Evolutionary conservation across 2,888 invertebrate genomes (phyloP).

Genomic region (Crematogaster levior): DNA sequence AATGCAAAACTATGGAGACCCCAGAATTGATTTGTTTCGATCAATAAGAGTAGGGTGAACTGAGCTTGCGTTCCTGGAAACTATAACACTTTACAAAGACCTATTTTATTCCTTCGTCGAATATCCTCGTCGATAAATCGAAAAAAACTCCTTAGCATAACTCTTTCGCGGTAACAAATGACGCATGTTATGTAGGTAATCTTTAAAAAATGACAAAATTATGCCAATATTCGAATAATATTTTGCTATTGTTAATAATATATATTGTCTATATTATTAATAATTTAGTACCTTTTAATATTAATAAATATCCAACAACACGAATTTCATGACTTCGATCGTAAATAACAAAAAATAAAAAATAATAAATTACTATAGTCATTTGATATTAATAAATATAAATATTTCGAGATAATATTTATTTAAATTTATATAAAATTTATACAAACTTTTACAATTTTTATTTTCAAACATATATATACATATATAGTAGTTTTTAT

Average conservation of each 20-base stretch:
- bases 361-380: not conserved
- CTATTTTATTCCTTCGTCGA: conserved; percentile 21
- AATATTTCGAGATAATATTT: too few relatives aligned
- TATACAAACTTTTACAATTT: not conserved
- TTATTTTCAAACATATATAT: not conserved
- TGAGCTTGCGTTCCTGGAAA: conserved; percentile 9
- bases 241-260: not conserved
- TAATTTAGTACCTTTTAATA: not conserved
- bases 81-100: conserved; percentile 9
- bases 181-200: not conserved
- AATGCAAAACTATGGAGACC: not conserved
- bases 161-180: not conserved
- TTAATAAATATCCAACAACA: not conserved
- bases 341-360: not conserved
- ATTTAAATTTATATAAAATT: not conserved
- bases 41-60: conserved; percentile 1
- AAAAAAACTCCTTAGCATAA: too few relatives aligned
- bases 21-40: conserved; percentile 32
- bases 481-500: not conserved
- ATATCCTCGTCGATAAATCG: conserved; percentile 33
- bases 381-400: not conserved
- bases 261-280: too few relatives aligned
- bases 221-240: not conserved
- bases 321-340: not conserved
- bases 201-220: not conserved